These are phyloP conservation scores for Saccostrea cuccullata DNA, from an alignment of 1,140 invertebrate genomes.

Conservation along the genomic window DNA sequence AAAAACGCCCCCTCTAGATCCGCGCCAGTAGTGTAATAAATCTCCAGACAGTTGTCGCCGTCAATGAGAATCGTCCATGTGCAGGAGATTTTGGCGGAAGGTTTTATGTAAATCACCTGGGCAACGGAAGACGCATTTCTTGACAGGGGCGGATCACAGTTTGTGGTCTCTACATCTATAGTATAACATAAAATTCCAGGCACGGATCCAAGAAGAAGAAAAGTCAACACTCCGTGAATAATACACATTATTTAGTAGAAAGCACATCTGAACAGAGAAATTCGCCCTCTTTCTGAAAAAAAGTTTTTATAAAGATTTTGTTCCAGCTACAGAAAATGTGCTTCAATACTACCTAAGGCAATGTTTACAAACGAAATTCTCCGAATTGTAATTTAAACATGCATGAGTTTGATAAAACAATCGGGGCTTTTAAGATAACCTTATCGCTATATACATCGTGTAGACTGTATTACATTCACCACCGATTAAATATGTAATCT, in stretches of 20 bases:
- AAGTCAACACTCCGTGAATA: neutral
- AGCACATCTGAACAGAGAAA: neutral
- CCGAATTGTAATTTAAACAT: neutral
- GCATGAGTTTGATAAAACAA: neutral
- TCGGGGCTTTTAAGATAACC: too few relatives aligned
- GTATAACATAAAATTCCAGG: neutral
- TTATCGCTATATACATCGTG: too few relatives aligned
- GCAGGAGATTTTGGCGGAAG: neutral
- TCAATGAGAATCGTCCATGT: neutral
- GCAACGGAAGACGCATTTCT: neutral
- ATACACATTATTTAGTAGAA: neutral
- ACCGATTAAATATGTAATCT: too few relatives aligned
- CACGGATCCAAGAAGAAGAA: neutral
- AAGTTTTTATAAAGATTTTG: neutral
- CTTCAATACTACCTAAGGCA: neutral
- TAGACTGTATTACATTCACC: too few relatives aligned
- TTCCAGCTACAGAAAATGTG: neutral
- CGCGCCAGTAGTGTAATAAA: neutral
- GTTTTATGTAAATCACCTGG: neutral
- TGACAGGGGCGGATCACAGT: neutral
- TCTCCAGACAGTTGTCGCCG: neutral
- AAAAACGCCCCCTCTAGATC: neutral
- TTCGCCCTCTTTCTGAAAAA: neutral
- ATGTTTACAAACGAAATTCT: conserved; percentile 16
- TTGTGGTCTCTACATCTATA: neutral